Evolutionary conservation across 2,113 vertebrate species (phyloP).

Genomic region (Herpailurus yagouaroundi): DNA sequence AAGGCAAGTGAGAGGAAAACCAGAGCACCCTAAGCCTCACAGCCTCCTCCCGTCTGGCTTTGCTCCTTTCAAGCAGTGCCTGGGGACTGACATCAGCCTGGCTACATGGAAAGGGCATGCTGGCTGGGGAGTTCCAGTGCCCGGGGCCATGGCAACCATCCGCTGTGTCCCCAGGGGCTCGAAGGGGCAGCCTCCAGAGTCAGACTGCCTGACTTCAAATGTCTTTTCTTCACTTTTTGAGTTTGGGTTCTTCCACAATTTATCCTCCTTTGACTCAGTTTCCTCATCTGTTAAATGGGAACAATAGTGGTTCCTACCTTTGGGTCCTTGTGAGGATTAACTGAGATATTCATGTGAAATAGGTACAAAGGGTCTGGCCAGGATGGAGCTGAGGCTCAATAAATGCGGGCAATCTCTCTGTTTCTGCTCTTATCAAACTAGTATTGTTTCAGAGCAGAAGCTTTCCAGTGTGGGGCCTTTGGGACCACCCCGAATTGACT

Average conservation of each 20-base stretch:
- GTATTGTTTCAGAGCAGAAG: background rate
- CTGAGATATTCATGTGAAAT: background rate
- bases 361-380: background rate
- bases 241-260: background rate
- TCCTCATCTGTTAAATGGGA: background rate
- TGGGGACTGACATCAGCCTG: background rate
- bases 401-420: background rate
- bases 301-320: background rate
- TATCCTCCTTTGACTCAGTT: background rate
- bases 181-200: background rate
- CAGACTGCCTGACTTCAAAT: background rate
- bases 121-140: accelerated
- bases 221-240: background rate
- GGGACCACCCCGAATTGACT: background rate
- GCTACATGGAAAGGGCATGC: accelerated
- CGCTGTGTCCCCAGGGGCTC: accelerated
- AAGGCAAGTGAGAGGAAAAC: accelerated
- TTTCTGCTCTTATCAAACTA: background rate
- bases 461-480: background rate
- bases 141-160: accelerated
- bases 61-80: background rate
- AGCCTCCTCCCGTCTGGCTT: accelerated
- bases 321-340: background rate
- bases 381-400: background rate
- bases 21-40: background rate